Conservation (phyloP, 2,113 vertebrate genomes). For the Leptosomus discolor region DNA sequence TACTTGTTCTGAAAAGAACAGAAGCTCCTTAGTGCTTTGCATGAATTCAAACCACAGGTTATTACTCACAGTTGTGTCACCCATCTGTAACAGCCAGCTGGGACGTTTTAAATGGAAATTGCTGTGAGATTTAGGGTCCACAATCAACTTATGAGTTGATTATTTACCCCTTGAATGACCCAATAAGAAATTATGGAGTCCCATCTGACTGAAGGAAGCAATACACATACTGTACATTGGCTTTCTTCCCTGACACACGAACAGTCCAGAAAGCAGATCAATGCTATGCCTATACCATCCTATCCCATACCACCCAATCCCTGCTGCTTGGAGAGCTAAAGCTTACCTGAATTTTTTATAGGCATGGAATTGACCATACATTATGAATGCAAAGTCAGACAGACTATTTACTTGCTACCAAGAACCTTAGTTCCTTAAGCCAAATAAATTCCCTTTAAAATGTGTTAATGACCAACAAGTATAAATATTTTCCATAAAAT, state of each 20-base stretch:
- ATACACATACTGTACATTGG: background rate
- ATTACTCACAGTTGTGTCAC: background rate
- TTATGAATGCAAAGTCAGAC: background rate
- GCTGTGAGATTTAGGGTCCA: background rate
- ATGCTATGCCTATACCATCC: background rate
- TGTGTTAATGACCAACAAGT: background rate
- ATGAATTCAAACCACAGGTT: background rate
- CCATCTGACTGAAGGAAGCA: background rate
- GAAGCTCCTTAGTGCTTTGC: background rate
- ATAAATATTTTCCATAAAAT: background rate
- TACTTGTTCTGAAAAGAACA: background rate
- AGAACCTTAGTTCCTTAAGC: background rate
- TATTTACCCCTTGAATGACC: background rate
- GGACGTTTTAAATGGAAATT: background rate
- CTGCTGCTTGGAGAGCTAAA: background rate
- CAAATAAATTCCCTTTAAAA: background rate
- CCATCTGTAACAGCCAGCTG: conserved; percentile 13
- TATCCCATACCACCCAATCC: background rate
- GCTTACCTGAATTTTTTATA: background rate
- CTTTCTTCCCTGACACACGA: background rate
- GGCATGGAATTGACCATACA: background rate
- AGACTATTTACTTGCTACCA: background rate
- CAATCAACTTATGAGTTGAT: background rate
- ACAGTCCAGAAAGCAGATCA: background rate
- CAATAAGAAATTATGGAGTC: background rate